Percentiles rank a stretch among this genome's conserved stretches.
Evolutionary conservation across 2,888 invertebrate species (phyloP).

Genomic region (Tenthredo livida): DNA sequence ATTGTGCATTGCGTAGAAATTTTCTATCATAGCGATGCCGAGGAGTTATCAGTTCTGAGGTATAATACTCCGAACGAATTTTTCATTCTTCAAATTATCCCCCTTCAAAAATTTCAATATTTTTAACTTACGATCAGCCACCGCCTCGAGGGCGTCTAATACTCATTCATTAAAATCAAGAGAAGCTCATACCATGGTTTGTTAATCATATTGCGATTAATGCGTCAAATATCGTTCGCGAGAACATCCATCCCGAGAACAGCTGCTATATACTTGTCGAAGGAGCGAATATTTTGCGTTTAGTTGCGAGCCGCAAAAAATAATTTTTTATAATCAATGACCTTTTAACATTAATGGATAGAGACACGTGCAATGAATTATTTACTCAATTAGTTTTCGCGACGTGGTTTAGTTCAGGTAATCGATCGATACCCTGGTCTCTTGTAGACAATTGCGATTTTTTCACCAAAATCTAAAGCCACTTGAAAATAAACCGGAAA

Average conservation of each 20-base stretch:
- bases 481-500: not conserved
- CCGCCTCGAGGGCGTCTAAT: conserved; percentile 4
- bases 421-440: not conserved
- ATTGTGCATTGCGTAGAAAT: not conserved
- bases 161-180: conserved; percentile 12
- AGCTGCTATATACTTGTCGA: not conserved
- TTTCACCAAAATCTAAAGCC: not conserved
- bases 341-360: not conserved
- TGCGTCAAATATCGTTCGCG: conserved; percentile 13
- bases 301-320: not conserved
- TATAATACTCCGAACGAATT: not conserved
- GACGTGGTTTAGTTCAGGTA: not conserved
- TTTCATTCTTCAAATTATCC: not conserved
- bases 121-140: not conserved
- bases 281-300: not conserved
- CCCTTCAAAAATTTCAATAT: not conserved
- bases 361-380: not conserved
- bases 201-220: conserved; percentile 15
- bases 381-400: not conserved
- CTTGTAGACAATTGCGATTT: not conserved
- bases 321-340: not conserved
- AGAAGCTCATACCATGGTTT: not conserved
- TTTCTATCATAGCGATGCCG: not conserved
- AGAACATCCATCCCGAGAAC: conserved; percentile 26
- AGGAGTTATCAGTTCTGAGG: not conserved